These are phyloP conservation scores for Cylas formicarius DNA, from an alignment of 1,140 invertebrate genomes.

Conservation along the genomic window DNA sequence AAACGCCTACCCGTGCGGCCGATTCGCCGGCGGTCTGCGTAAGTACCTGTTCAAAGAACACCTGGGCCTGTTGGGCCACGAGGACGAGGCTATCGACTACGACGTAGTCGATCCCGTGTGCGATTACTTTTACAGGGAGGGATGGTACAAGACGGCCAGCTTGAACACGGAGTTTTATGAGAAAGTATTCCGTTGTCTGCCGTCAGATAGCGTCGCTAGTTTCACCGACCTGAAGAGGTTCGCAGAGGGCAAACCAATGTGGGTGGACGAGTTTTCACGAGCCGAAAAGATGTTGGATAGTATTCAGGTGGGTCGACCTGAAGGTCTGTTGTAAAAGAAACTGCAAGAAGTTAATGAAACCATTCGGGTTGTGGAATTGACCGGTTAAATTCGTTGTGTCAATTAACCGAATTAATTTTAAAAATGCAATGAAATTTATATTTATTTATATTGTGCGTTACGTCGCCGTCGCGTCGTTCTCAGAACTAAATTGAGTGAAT, in stretches of 20 bases:
- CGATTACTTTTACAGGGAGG: constrained; percentile 66
- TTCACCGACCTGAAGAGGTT: constrained; percentile 69
- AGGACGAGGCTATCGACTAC: constrained; percentile 44
- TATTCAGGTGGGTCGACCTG: constrained; percentile 51
- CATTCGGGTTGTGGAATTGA: too few relatives aligned
- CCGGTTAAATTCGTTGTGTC: too few relatives aligned
- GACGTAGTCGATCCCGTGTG: constrained; percentile 67
- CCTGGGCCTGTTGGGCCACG: constrained; percentile 54
- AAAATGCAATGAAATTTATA: too few relatives aligned
- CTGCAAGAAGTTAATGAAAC: too few relatives aligned
- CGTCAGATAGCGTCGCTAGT: constrained; percentile 66
- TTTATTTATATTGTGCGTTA: too few relatives aligned
- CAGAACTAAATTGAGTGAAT: too few relatives aligned
- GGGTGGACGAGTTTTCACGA: constrained; percentile 56
- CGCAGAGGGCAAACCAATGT: constrained; percentile 58
- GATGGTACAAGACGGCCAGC: constrained; percentile 71
- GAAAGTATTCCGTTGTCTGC: constrained; percentile 80
- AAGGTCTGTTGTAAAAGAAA: too few relatives aligned
- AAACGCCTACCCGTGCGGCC: constrained; percentile 68
- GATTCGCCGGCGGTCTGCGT: constrained; percentile 76
- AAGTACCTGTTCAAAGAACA: constrained; percentile 87
- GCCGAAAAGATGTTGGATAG: constrained; percentile 64
- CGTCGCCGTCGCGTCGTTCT: too few relatives aligned
- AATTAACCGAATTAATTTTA: too few relatives aligned
- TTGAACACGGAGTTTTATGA: constrained; percentile 83